Base-by-base conservation (phyloP, 2,888 invertebrate species). In the Acanthococcus lagerstroemiae region DNA sequence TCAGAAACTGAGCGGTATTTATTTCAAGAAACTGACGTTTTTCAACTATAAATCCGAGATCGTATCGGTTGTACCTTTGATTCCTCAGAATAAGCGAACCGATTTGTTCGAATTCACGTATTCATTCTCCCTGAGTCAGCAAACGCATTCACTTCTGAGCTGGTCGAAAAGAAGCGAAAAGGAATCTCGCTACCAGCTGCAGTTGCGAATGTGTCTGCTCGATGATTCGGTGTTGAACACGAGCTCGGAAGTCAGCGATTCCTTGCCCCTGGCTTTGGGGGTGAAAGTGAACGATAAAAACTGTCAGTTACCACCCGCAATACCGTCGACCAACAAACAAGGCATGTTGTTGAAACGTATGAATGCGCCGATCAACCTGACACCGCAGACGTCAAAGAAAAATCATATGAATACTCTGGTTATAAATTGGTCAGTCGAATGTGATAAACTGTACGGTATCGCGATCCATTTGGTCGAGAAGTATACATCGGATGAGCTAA, bases 361-460 rank as follows among this genome's bases (percentile, higher is more conserved):
- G 66, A 94, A 95, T 2, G 82, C 94, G 56, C 96, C 97, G 0
- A 91, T 99, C 5, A 95, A 97, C 78, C 91, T 97, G 68, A 95
- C 96, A 1, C 84, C 87, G 0, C 81, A 89, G 71, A 87, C 90
- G 15, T 91, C 90, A 75, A 78, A 92, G 67, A 90, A 90, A 25
- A 92, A 92, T 0, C 88, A 87, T 0, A 87, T 87, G 4, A 95
- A 96, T 77, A 86, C 86, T 55, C 84, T 97, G 70, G 83, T 84
- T 67, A 88, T 97, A 21, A 86, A 89, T 9, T 97, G 96, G 96
- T 88, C 88, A 21, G 84, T 90, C 0, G 95, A 95, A 76, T 92
- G 87, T 76, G 85, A 88, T 74, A 78, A 90, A 30, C 74, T 82
- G 70, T 95, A 90, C 75, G 91, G 90, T 54, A 82, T 95, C 67